Evolutionary conservation across 2,888 invertebrate species (phyloP).

Genomic region (Siphonodentalium dalli): DNA sequence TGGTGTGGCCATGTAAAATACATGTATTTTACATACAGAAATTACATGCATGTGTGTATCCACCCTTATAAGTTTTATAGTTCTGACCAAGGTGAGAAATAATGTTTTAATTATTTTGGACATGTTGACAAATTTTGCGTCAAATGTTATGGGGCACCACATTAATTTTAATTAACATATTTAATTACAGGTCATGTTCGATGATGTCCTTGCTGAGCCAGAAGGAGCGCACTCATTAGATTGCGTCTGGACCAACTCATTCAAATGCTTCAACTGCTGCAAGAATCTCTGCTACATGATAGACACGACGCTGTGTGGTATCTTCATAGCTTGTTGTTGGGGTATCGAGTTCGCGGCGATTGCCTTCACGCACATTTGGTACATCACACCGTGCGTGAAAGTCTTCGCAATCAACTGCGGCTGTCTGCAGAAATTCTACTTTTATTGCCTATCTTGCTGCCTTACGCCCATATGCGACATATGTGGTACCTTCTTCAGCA

Average conservation of each 20-base stretch:
- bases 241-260: constrained; percentile 76
- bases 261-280: constrained; percentile 71
- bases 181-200: constrained; percentile 35
- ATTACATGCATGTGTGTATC: too few species aligned
- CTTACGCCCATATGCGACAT: constrained; percentile 74
- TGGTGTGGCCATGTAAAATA: too few species aligned
- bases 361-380: constrained; percentile 75
- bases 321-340: constrained; percentile 73
- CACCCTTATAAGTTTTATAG: too few species aligned
- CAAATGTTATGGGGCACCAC: too few species aligned
- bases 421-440: constrained; percentile 57
- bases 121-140: too few species aligned
- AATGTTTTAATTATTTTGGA: too few species aligned
- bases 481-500: constrained; percentile 42
- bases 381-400: constrained; percentile 74
- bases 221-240: constrained; percentile 66
- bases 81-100: too few species aligned
- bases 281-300: constrained; percentile 76
- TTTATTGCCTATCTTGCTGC: constrained; percentile 68
- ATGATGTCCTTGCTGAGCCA: constrained; percentile 53
- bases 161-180: too few species aligned
- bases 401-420: constrained; percentile 71
- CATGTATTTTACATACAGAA: too few species aligned
- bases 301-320: constrained; percentile 73
- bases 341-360: constrained; percentile 65